These are phyloP conservation scores for Conus ventricosus DNA, from an alignment of 1,140 invertebrate genomes.

Conservation along the genomic window DNA sequence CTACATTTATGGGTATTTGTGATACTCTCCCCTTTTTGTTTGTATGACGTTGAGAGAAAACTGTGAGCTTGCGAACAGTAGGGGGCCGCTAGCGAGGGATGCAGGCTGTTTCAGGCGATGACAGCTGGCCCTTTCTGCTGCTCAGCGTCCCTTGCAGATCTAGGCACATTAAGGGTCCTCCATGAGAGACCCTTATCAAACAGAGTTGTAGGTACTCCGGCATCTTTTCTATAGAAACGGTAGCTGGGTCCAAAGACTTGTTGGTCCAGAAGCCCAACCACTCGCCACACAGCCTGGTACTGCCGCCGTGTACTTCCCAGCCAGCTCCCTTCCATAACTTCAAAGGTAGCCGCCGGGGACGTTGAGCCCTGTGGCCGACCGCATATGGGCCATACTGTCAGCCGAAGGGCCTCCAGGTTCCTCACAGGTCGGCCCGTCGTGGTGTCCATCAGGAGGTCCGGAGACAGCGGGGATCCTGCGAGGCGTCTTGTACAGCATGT, in stretches of 20 bases:
- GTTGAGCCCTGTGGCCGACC: slow-evolving; percentile 6
- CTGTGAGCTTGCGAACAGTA: no score
- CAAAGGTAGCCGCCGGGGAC: background rate
- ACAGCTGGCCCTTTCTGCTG: no score
- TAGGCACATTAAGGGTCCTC: background rate
- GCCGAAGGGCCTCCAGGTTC: background rate
- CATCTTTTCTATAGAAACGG: background rate
- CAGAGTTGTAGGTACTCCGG: background rate
- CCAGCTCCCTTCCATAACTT: background rate
- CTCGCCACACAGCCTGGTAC: slow-evolving; percentile 6
- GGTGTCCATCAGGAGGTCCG: background rate
- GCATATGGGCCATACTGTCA: background rate
- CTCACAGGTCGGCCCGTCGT: background rate
- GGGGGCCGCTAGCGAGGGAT: no score
- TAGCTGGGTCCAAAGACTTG: slow-evolving; percentile 5
- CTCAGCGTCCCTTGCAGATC: background rate
- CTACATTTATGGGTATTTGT: no score
- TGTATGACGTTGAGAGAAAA: no score
- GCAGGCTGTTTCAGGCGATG: no score
- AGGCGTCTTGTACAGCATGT: background rate
- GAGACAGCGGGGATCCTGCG: background rate
- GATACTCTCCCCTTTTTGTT: no score
- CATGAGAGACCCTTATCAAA: slow-evolving; percentile 7
- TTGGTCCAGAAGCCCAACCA: background rate
- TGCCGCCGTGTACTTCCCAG: background rate